Base-by-base conservation (phyloP, 2,797 vertebrate species). In the Sarcoramphus papa region DNA sequence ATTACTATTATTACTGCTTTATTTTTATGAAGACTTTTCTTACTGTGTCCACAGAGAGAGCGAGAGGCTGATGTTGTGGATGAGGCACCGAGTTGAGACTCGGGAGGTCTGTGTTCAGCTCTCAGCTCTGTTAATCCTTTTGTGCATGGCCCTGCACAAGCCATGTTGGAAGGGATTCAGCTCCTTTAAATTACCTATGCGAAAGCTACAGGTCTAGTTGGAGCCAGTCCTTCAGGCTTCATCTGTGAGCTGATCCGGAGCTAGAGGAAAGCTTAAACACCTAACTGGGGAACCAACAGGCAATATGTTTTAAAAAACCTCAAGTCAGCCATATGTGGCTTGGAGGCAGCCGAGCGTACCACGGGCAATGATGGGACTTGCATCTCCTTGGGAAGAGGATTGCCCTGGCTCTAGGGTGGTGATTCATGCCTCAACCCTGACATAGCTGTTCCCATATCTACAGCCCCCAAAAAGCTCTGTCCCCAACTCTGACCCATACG, bases 401-500 rank as follows among this genome's bases (percentile, higher is more conserved):
- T 2, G 0, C 14, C 20, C 41, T 37, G 41, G 23, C 22, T 40
- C 56, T 28, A 37, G 48, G 24, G 8, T 57, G 56, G 9, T 27
- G 67, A 54, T 31, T 31, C 33, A 3, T n/a, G 6, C 35, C 70
- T 68, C 14, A 22, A 23, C 19, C 25, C 45, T 35, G 57, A 31
- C 2, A 5, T 8, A 27, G 31, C 47, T 45, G 17, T 45, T 76
- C 47, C 56, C 9, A 1, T 6, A 31, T 9, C 60, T 77, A 53
- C 56, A 57, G 25, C 33, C 25, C 37, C 40, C 5, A 8, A 24
- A 7, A 48, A 74, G 20, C 43, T 87, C 43, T 5, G 53, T 8
- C 51, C 45, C 31, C 7, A 6, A 5, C 7, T 18, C 6, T 70
- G 60, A 22, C 5, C 37, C 41, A 13, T 50, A 5, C 0, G 3